Percentiles rank a stretch among this genome's conserved stretches.
Conservation (phyloP, 2,888 invertebrate genomes). For the Lasioglossum calceatum region DNA sequence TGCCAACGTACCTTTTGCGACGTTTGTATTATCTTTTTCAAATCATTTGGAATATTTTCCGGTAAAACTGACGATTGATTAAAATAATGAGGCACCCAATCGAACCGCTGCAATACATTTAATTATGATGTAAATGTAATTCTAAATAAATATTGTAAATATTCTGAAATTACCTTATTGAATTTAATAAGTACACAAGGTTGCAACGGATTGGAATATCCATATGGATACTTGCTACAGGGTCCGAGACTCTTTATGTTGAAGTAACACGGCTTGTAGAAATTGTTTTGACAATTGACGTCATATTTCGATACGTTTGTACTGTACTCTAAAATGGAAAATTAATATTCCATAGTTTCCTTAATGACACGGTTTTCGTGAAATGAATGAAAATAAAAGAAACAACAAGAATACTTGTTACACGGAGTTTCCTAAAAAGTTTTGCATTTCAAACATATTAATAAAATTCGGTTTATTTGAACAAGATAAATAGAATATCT, state of each 20-base stretch:
- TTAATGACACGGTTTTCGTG: not conserved
- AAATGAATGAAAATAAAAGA: not conserved
- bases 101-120: slow-evolving; percentile 72
- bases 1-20: slow-evolving; percentile 67
- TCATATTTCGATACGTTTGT: slow-evolving; percentile 67
- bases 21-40: slow-evolving; percentile 66
- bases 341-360: not conserved
- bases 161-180: slow-evolving; percentile 72
- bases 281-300: slow-evolving; percentile 57
- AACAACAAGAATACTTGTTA: no score
- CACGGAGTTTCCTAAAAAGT: no score
- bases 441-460: no score
- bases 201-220: slow-evolving; percentile 70
- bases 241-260: slow-evolving; percentile 70
- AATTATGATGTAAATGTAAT: not conserved
- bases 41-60: slow-evolving; percentile 72
- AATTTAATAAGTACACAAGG: slow-evolving; percentile 78
- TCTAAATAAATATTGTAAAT: not conserved
- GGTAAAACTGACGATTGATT: slow-evolving; percentile 75
- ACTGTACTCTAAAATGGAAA: slow-evolving; percentile 68
- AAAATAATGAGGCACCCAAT: slow-evolving; percentile 78
- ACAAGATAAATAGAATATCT: no score
- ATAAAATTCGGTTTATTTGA: no score
- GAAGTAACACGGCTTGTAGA: slow-evolving; percentile 75
- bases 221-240: slow-evolving; percentile 77